These are phyloP conservation scores for Brotogeris chrysoptera DNA, from an alignment of 2,797 vertebrate species.

Conservation along the genomic window DNA sequence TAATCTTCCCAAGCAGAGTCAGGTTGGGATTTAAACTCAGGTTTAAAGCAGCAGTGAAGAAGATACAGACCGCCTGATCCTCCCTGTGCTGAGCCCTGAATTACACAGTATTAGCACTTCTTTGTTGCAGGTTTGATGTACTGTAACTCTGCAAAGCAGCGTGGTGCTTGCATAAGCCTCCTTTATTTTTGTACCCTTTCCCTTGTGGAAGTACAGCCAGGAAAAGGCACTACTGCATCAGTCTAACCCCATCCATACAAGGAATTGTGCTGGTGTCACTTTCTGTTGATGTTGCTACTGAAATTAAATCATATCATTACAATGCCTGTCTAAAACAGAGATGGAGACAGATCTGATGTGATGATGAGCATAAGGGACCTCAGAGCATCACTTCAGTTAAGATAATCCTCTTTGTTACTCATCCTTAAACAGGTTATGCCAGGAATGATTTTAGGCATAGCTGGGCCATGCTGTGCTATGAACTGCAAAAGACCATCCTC, in stretches of 20 bases:
- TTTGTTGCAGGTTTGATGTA: neutral
- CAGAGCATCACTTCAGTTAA: neutral
- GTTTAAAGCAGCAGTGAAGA: neutral
- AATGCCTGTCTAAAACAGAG: neutral
- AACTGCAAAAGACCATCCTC: neutral
- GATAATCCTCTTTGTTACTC: constrained; percentile 1
- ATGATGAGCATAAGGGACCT: neutral
- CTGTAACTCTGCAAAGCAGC: neutral
- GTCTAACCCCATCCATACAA: neutral
- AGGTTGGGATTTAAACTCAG: neutral
- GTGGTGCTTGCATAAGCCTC: neutral
- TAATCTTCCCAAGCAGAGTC: neutral
- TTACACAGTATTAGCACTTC: neutral
- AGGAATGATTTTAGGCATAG: neutral
- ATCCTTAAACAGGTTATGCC: neutral
- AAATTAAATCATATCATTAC: neutral
- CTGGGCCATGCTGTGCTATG: neutral
- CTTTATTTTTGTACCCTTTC: neutral
- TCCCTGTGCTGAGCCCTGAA: neutral
- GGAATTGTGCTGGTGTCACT: neutral
- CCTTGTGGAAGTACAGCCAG: neutral
- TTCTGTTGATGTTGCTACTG: neutral
- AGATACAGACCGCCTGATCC: neutral
- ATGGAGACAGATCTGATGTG: neutral
- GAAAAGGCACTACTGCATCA: neutral